phyloP scores from a whole-genome alignment of 2,113 vertebrate genomes.

The Speoplatyrhinus poulsoni region DNA sequence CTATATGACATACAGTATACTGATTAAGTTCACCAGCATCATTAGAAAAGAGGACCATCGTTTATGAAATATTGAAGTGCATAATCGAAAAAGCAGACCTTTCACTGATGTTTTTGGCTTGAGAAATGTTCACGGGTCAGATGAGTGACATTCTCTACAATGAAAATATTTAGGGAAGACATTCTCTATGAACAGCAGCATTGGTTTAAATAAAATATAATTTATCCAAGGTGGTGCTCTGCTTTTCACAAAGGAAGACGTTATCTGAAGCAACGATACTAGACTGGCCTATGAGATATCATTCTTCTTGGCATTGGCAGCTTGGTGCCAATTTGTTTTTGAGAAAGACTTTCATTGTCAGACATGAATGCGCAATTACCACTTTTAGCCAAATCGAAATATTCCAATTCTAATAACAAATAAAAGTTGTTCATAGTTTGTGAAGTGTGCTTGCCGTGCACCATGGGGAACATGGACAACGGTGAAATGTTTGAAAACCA shows the following conservation, averaged over 20 bases:
- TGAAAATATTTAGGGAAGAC: too few relatives aligned
- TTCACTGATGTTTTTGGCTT: neutral
- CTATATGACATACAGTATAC: too few relatives aligned
- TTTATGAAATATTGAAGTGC: neutral
- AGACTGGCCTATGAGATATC: neutral
- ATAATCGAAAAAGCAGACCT: neutral
- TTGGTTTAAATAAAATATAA: neutral
- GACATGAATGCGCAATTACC: neutral
- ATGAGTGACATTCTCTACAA: too few relatives aligned
- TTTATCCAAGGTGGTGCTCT: neutral
- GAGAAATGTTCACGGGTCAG: too few relatives aligned
- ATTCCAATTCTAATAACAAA: too few relatives aligned
- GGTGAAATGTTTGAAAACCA: too few relatives aligned
- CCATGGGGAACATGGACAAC: too few relatives aligned
- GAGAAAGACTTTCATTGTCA: too few relatives aligned
- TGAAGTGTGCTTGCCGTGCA: too few relatives aligned
- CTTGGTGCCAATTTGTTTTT: too few relatives aligned
- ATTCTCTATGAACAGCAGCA: neutral
- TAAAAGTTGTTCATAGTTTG: too few relatives aligned
- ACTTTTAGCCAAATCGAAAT: neutral
- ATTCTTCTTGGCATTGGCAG: too few relatives aligned
- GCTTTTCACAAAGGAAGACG: neutral
- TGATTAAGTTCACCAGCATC: neutral
- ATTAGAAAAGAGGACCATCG: constrained; percentile 3
- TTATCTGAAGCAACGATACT: neutral